Evolutionary conservation across 30 jellyfish, hydroid and myxozoan genomes (phyloP), one percentile per base, ranked within the genome.

Genomic region (Haliclystus octoradiatus): DNA sequence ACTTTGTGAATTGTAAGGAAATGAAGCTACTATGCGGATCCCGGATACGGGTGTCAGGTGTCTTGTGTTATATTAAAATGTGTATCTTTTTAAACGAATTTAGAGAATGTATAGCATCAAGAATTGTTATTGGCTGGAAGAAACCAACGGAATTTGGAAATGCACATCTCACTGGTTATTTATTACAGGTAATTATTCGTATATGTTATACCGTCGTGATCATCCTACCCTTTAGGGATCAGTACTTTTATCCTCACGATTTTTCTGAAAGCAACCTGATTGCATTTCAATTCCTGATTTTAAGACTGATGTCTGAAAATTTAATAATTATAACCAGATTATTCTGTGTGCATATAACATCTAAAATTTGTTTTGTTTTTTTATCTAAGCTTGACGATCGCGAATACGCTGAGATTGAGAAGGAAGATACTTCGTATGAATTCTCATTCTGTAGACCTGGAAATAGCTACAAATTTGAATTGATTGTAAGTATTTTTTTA

Each of bases 401-500:
- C 9, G 57, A 40, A 40, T 40, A 40, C 57, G 57, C 57, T 19
- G 57, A 40, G 57, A 40, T 40, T 40, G 57, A 40, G 19, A 40
- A 5, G 57, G 81, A 75, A 27, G 35, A 49, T 5, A 32, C 40
- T 5, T 63, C 86, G 51, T 75, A 64, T 65, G 69, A 26, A 1
- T 75, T 75, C 81, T 30, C 83, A 23, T 64, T 69, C 29, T 75
- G 83, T 26, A 82, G 65, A 32, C 75, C 86, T n/a, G 61, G 86
- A 4, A 28, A 34, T 34, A 23, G 72, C 3, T 75, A 75, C 27
- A 33, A 31, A 31, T 75, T 75, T 47, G 81, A 75, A 52, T 33
- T 75, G 25, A 79, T 60, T 67, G 84, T 73, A 46, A 35, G 66
- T n/a, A 2, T 62, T 3, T 3, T 62, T 46, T 46, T n/a, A 9